These are phyloP conservation scores for Cistogaster globosa DNA, from an alignment of 2,888 invertebrate species.

Conservation along the genomic window DNA sequence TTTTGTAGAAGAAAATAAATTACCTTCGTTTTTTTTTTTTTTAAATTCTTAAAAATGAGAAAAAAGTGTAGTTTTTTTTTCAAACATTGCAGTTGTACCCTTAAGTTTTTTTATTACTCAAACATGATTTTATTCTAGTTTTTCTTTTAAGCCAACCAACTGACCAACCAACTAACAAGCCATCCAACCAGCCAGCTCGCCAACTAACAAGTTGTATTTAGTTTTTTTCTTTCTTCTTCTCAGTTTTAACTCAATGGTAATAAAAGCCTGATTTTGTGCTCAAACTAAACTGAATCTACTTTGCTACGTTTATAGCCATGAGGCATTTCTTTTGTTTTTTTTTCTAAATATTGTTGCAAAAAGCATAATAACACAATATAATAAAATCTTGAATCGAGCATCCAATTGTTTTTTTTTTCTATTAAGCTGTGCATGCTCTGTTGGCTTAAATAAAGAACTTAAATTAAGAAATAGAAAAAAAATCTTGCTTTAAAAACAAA, in stretches of 20 bases:
- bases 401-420: slow-evolving; percentile 45
- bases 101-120: slow-evolving; percentile 56
- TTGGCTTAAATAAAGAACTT: slow-evolving; percentile 45
- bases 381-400: slow-evolving; percentile 46
- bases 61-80: slow-evolving; percentile 11
- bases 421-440: slow-evolving; percentile 37
- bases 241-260: slow-evolving; percentile 8
- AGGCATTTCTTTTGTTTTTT: slow-evolving; percentile 15
- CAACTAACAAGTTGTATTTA: slow-evolving; percentile 41
- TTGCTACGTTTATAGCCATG: neutral
- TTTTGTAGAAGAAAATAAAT: neutral
- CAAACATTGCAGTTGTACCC: slow-evolving; percentile 28
- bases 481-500: neutral
- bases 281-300: neutral
- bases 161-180: neutral
- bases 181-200: slow-evolving; percentile 12
- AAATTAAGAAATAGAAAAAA: slow-evolving; percentile 20
- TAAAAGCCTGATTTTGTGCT: slow-evolving; percentile 31
- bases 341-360: slow-evolving; percentile 12
- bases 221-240: neutral
- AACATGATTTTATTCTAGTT: slow-evolving; percentile 68
- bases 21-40: slow-evolving; percentile 59
- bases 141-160: slow-evolving; percentile 37
- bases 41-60: slow-evolving; percentile 9
- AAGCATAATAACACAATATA: neutral